A percentile compares a stretch with the other conserved stretches of the same genome.
phyloP scores from a whole-genome alignment of 2,113 vertebrate genomes.

The Nibea coibor region DNA sequence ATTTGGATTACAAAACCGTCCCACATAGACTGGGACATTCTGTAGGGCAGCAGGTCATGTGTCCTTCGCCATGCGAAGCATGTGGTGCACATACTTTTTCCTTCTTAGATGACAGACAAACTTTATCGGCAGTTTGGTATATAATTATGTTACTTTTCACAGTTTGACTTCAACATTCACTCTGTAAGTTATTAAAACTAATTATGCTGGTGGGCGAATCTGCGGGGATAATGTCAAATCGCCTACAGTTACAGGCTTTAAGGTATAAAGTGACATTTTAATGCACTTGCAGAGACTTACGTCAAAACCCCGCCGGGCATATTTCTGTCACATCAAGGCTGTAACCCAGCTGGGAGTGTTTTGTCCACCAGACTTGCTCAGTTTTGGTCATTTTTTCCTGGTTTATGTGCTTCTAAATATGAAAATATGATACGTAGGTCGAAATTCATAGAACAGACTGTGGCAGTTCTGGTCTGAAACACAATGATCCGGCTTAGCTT shows the following conservation, averaged over 20 bases:
- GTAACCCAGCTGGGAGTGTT: no score
- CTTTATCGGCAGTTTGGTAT: background rate
- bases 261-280: background rate
- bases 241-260: background rate
- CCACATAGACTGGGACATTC: conserved; percentile 1
- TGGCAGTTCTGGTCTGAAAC: no score
- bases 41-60: conserved; percentile 11
- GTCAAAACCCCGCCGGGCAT: no score
- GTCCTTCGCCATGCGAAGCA: background rate
- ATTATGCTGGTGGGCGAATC: no score
- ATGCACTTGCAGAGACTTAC: background rate
- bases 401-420: no score
- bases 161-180: background rate
- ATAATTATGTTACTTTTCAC: background rate
- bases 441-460: no score
- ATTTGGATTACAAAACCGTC: conserved; percentile 25
- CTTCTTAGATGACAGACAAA: conserved; percentile 11
- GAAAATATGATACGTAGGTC: no score
- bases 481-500: no score
- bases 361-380: no score
- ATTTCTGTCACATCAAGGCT: no score
- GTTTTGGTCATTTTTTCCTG: no score
- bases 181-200: no score
- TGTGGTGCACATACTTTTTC: conserved; percentile 42
- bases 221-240: background rate